These are phyloP conservation scores for Drepanosiphum platanoidis DNA, from an alignment of 2,888 invertebrate species.

Conservation along the genomic window DNA sequence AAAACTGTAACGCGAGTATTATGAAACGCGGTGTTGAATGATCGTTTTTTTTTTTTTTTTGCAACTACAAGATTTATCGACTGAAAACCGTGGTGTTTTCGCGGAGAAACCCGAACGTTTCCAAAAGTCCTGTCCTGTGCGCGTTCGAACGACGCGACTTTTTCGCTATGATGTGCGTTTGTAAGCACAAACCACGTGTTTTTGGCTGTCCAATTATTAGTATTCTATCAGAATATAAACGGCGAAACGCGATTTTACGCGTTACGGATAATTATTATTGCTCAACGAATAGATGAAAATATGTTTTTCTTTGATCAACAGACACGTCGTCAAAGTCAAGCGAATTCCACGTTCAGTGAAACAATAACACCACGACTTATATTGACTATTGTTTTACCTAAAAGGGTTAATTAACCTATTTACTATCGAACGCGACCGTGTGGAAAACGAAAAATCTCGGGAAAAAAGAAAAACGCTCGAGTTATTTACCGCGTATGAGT, in stretches of 20 bases:
- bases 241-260: background rate
- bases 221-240: slow-evolving; percentile 6
- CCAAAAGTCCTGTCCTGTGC: too few species aligned
- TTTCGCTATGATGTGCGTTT: background rate
- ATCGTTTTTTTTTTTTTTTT: too few species aligned
- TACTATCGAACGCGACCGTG: too few species aligned
- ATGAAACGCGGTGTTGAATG: too few species aligned
- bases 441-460: too few species aligned
- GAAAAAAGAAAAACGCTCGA: too few species aligned
- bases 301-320: slow-evolving; percentile 2
- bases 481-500: too few species aligned
- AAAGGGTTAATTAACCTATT: too few species aligned
- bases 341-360: background rate
- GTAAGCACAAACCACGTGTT: background rate
- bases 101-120: too few species aligned
- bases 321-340: background rate
- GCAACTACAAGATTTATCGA: too few species aligned
- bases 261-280: slow-evolving; percentile 14
- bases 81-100: too few species aligned
- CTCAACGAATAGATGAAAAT: slow-evolving; percentile 28
- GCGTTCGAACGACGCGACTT: background rate
- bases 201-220: slow-evolving; percentile 1
- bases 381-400: background rate
- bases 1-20: too few species aligned
- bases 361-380: background rate